Evolutionary conservation across 2,888 invertebrate species (phyloP), one percentile per base, ranked within the genome.

Genomic region (Coleophora flavipennella): DNA sequence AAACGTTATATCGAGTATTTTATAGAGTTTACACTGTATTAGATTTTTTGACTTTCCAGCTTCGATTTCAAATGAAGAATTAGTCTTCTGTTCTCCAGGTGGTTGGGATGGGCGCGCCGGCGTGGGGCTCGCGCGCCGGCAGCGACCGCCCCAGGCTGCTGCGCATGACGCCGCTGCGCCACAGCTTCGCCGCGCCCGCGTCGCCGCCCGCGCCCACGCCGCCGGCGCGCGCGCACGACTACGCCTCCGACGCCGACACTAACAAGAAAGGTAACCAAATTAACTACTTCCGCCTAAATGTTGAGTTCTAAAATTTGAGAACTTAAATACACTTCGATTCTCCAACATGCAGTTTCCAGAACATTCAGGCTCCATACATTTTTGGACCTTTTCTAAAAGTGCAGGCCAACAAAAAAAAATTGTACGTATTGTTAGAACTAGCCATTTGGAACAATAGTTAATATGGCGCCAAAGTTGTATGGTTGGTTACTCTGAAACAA

Each of bases 201-300:
- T 77, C 85, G 13, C 78, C 84, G 36, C 76, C 79, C 39, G 72
- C 76, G 35, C 76, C 79, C 39, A 72, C 76, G 35, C 81, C 67
- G 10, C 73, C 73, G 27, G 62, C 67, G 6, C 69, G 78, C 48
- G 51, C 74, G 3, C 79, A 78, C 53, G 86, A 78, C 59, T 86
- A 86, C 60, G 80, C 86, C 62, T 88, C 88, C 48, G 85, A 87
- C 68, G 88, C 87, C 53, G 88, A 88, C 68, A 86, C 86, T 68
- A 88, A 80, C 67, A 84, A 86, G 56, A 81, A 80, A 86, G 87
- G 88, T 88, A 74, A 52, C 44, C 44, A 49, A 42, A 40, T 36
- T 32, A 37, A 38, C 28, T 29, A 37, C 36, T 39, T 42, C 38
- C 38, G 38, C 6, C 13, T 35, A 28, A 12, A 20, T 39, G 20